Evolutionary conservation across 2,797 vertebrate genomes (phyloP), one percentile per base, ranked within the genome.

Genomic region (Picus viridis): DNA sequence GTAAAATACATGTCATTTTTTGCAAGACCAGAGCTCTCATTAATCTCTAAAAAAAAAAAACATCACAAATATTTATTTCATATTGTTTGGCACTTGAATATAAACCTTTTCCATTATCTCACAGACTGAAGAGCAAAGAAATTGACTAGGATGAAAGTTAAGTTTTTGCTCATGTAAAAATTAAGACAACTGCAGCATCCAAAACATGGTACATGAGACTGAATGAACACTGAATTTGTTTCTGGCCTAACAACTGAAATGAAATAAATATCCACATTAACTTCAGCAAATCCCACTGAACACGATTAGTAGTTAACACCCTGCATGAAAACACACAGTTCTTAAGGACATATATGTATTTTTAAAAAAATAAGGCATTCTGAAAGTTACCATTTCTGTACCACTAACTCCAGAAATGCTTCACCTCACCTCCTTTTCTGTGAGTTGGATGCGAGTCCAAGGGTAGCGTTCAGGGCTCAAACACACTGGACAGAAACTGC

Each of bases 401-500:
- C 29, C 22, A 4, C 51, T n/a, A 17, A 16, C 45, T 43, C 54
- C 1, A 3, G 71, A 59, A 76, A 49, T 13, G 36, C 27, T 61
- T 67, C 16, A 41, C 26, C 18, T 69, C 18, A 49, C 29, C 22
- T 49, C 16, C 63, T 81, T 54, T 2, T 22, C 49, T 6, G 13
- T 0, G 0, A 80, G 67, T 57, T 69, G 13, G 9, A 16, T 47
- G 45, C 10, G 8, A 77, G 68, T 45, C 63, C 27, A 27, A 77
- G 43, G 0, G 0, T 4, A n/a, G 51, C 0, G 0, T 30, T 18
- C 24, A 22, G 51, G 45, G 74, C 41, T 74, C 61, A 85, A 74
- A 30, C 12, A 53, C 32, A 16, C 9, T 0, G 4, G 47, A 63
- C 36, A 26, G 9, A 45, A 39, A 2, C 7, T 22, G 12, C 15